phyloP scores from a whole-genome alignment of 2,888 invertebrate species.

The Drosophila buzzatii region DNA sequence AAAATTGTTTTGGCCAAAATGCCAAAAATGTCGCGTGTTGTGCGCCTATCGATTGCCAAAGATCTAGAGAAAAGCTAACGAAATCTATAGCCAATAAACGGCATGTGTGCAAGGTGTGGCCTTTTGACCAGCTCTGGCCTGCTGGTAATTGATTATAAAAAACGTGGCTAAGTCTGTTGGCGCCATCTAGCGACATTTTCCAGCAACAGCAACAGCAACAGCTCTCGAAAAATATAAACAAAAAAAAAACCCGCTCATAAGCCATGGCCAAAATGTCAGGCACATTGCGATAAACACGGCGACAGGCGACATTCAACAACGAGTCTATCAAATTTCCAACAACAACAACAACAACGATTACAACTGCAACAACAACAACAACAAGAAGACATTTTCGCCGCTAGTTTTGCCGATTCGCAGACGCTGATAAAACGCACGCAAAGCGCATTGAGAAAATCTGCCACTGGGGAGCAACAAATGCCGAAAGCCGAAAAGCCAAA shows the following conservation, averaged over 20 bases:
- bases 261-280: conserved; percentile 57
- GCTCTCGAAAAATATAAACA: neutral
- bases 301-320: conserved; percentile 43
- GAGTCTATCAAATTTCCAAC: conserved; percentile 73
- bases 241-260: conserved; percentile 35
- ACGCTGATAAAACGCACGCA: conserved; percentile 59
- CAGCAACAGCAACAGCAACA: conserved; percentile 11
- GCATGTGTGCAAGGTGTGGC: conserved; percentile 67
- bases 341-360: neutral
- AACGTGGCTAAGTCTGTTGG: conserved; percentile 59
- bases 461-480: conserved; percentile 2
- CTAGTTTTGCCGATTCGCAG: conserved; percentile 54
- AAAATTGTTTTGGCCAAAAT: conserved; percentile 57
- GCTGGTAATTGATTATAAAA: conserved; percentile 65
- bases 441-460: conserved; percentile 27
- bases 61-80: conserved; percentile 44
- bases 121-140: conserved; percentile 48
- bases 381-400: conserved; percentile 35
- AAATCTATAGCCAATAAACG: conserved; percentile 62
- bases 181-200: conserved; percentile 62
- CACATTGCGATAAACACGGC: conserved; percentile 34
- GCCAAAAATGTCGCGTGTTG: conserved; percentile 76
- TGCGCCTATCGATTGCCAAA: conserved; percentile 62
- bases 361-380: conserved; percentile 6
- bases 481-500: conserved; percentile 19